Evolutionary conservation across 2,113 vertebrate genomes (phyloP).

Genomic region (Callopanchax toddi): DNA sequence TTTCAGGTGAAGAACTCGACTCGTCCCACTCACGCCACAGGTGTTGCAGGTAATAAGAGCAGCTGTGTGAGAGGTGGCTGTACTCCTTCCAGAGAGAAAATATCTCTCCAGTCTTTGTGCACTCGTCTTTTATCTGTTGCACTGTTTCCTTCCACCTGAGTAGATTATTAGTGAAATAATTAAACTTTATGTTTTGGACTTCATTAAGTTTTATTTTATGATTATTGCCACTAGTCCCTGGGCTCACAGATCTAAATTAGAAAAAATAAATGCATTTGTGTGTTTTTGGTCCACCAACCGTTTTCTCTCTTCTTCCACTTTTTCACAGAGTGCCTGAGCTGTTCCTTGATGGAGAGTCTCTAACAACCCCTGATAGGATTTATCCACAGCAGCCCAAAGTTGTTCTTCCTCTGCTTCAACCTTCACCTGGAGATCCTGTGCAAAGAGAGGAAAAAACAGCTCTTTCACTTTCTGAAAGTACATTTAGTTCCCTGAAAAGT

Average conservation of each 20-base stretch:
- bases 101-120: conserved; percentile 56
- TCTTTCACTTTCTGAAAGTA: conserved; percentile 4
- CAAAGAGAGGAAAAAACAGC: conserved; percentile 17
- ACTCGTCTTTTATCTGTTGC: conserved; percentile 76
- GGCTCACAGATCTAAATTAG: too few species aligned
- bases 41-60: conserved; percentile 62
- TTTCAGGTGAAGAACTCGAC: conserved; percentile 49
- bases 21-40: conserved; percentile 74
- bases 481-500: background rate
- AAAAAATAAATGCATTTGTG: too few species aligned
- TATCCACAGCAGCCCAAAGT: conserved; percentile 75
- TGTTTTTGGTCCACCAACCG: conserved; percentile 68
- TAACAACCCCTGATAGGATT: conserved; percentile 72
- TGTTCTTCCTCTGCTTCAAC: conserved; percentile 67
- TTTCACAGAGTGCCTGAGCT: conserved; percentile 74
- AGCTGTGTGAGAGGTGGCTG: conserved; percentile 43
- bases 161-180: too few species aligned
- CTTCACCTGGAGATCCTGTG: conserved; percentile 83
- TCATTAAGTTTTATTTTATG: too few species aligned
- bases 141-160: conserved; percentile 83
- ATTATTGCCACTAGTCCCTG: too few species aligned
- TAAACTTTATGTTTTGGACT: too few species aligned
- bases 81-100: conserved; percentile 83
- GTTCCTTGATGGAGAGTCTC: conserved; percentile 72
- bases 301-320: conserved; percentile 64